Evolutionary conservation across 2,113 vertebrate genomes (phyloP), one percentile per base, ranked within the genome.

Genomic region (Asarcornis scutulata): DNA sequence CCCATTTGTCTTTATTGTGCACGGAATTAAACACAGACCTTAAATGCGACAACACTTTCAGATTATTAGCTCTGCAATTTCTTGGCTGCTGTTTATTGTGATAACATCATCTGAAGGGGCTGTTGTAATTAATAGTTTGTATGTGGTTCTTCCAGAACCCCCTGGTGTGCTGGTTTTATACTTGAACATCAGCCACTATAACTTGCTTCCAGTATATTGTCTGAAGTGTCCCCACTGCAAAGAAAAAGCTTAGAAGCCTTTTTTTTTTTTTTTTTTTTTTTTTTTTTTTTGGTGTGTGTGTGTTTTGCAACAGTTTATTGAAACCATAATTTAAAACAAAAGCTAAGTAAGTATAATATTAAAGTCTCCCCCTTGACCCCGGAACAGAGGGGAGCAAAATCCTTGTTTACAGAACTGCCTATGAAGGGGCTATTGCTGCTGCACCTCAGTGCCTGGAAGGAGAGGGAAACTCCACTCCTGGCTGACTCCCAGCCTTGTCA

Each of bases 11-110:
- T 90, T 74, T 21, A 69, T 60, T 89, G 83, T 44, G 56, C 58
- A 31, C 2, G 7, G 79, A 85, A 58, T 83, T 88, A 68, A 90
- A 83, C 77, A 27, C 25, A 38, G 46, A 31, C 74, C 71, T 91
- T 89, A 91, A 79, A 75, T 26, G 44, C 69, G 72, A n/a, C 80
- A 89, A 63, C 44, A 3, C 68, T 76, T 94, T 44, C 60, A 60
- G 89, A 81, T 94, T 88, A 94, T 88, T 86, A 85, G 52, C 82
- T 96, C 75, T 93, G 86, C 83, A 46, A 62, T 71, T 91, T 90
- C 56, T 55, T 69, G 71, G 63, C 78, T 86, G 84, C 77, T 48
- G 20, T 74, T 88, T 93, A 59, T 89, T 91, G 62, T 89, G 76
- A 85, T 85, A 81, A 25, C 58, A 76, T 86, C 85, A 67, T 87